Percentiles rank a stretch among this genome's conserved stretches.
These are phyloP conservation scores for Anagrus nilaparvatae DNA, from an alignment of 1,140 invertebrate genomes.

Conservation along the genomic window DNA sequence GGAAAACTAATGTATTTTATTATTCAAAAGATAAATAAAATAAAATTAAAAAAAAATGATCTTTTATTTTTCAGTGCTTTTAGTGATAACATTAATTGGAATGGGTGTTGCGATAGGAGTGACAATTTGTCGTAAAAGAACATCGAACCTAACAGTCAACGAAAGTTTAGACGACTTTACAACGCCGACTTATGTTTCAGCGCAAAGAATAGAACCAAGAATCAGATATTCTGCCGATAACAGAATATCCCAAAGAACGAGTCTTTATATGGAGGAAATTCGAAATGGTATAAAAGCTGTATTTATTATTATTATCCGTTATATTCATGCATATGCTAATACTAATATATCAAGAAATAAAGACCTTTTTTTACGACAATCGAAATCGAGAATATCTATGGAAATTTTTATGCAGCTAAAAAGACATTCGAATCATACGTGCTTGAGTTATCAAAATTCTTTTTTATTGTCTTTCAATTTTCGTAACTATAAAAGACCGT, in stretches of 20 bases:
- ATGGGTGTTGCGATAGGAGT: constrained; percentile 36
- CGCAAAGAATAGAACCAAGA: constrained; percentile 34
- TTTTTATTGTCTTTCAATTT: too few species aligned
- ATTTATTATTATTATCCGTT: neutral
- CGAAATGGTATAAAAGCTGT: constrained; percentile 29
- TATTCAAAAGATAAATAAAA: too few species aligned
- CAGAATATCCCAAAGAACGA: constrained; percentile 32
- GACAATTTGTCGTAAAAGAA: constrained; percentile 28
- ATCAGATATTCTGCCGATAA: constrained; percentile 27
- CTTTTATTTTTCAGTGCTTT: too few species aligned
- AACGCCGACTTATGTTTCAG: constrained; percentile 36
- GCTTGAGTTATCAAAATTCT: too few species aligned
- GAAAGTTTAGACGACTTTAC: constrained; percentile 35
- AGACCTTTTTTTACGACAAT: constrained; percentile 10
- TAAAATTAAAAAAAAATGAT: too few species aligned
- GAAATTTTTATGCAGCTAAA: too few species aligned
- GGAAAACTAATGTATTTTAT: too few species aligned
- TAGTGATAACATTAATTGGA: constrained; percentile 29
- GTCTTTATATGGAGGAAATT: constrained; percentile 35
- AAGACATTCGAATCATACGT: too few species aligned
- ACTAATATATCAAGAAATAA: too few species aligned
- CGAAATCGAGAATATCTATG: constrained; percentile 2
- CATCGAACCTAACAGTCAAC: constrained; percentile 15
- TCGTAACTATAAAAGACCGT: too few species aligned
- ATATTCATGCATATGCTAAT: constrained; percentile 9